Base-by-base conservation (phyloP, 1,140 invertebrate species). In the Drosophila arizonae region DNA sequence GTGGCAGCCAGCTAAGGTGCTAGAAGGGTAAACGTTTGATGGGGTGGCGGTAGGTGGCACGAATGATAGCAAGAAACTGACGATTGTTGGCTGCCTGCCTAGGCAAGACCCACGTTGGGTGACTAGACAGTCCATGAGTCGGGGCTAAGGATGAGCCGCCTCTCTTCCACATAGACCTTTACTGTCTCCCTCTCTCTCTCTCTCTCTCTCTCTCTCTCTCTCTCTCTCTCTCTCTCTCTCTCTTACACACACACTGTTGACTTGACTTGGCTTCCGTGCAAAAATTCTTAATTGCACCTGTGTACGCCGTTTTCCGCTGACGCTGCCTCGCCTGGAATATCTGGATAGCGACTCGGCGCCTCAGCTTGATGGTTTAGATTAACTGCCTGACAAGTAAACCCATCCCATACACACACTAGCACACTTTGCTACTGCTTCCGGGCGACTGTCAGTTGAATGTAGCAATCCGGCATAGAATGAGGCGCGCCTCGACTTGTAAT, bases 231-330 rank as follows among this genome's bases (percentile, higher is more conserved):
- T 6, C 26, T 21, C 51, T n/a, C 50, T 1, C 15, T 10, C 51
- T 21, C 30, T 24, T 51, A 17, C 43, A 24, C 45, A 15, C 17
- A 52, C 46, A 21, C 50, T 82, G 72, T 77, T 87, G 84, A 88
- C 79, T 87, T 84, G 82, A 88, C 76, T 87, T 79, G 84, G 84
- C 84, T 88, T 84, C 84, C 84, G 84, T 88, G 80, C 73, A 88
- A 88, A 88, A 88, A 88, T 88, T 88, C 84, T 88, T 88, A 88
- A 88, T 88, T 88, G 84, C 84, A 88, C 84, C 84, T 88, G 84
- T 88, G 80, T 88, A 88, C 79, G 68, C 68, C 68, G 69, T 69
- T 88, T 88, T 88, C 84, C 84, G 84, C 84, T 88, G 84, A 88
- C 73, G 63, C 69, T 73, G 77, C 74, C 71, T 56, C 56, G 41